Base-by-base conservation (phyloP, 2,888 invertebrate species). In the Athalia circularis region DNA sequence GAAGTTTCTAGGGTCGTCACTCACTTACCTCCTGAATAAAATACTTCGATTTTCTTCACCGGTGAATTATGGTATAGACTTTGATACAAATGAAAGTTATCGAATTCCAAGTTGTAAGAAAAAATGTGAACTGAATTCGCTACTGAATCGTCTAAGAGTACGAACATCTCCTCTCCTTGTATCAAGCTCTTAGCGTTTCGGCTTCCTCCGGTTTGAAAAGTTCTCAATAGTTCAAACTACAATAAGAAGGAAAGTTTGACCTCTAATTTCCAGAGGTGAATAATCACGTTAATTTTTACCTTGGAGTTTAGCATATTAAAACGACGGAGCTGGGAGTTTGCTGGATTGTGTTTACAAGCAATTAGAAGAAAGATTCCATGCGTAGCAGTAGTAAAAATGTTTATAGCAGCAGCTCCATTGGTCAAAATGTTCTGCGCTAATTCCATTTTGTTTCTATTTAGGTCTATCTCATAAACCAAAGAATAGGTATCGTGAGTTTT, bases 41-140 rank as follows among this genome's bases (percentile, higher is more conserved):
- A 86, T n/a, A 80, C 81, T 54, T 86, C 85, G 29, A 89, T 78
- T 5, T 83, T 80, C 5, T 79, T 79, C 5, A 87, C 76, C 29
- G 78, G 80, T 4, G 85, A 84, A 54, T 83, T 81, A 47, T 84
- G 81, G 78, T 84, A 85, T 0, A 89, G 82, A 72, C 81, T 87
- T 80, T 89, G 89, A 80, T 87, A 87, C 29, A 78, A 78, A 61
- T 85, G 75, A 80, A 87, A 89, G 72, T 85, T 87, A 43, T 85
- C 83, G 72, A 48, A 81, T 15, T 79, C 43, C 0, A 48, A 15
- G 9, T 85, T 76, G 77, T 88, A 88, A 48, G 79, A 65, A 70
- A 83, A 88, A 50, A 89, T 84, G 57, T 85, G 82, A 6, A 88
- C 79, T 2, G 85, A 84, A n/a, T 85, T 84, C 0, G 83, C 85